Percentiles rank a stretch among this genome's conserved stretches.
Conservation (phyloP, 2,797 vertebrate species). For the Lates japonicus region DNA sequence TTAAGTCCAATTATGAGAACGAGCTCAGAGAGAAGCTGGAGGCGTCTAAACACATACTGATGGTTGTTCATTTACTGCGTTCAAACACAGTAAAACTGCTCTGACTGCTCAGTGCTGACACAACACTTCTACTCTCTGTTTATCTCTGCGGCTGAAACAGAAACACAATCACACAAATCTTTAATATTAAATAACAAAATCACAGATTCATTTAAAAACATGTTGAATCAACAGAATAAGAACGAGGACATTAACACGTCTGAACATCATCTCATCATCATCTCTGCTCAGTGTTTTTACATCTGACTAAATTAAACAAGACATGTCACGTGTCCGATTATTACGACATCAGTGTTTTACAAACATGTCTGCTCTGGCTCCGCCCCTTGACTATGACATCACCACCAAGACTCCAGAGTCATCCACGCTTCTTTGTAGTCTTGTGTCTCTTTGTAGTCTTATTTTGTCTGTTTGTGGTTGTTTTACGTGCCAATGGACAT, state of each 20-base stretch:
- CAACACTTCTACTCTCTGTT: conserved; percentile 10
- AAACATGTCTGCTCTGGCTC: too few relatives aligned
- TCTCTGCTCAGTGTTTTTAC: too few relatives aligned
- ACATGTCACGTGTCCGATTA: too few relatives aligned
- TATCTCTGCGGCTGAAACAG: background rate
- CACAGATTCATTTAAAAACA: background rate
- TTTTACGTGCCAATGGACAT: too few relatives aligned
- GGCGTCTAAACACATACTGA: conserved; percentile 8
- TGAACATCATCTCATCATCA: background rate
- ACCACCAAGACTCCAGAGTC: too few relatives aligned
- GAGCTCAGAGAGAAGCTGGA: conserved; percentile 27
- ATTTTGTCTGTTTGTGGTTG: too few relatives aligned
- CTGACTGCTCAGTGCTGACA: conserved; percentile 17
- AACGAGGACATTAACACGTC: background rate
- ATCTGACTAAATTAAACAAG: too few relatives aligned
- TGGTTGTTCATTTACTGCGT: background rate
- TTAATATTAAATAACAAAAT: background rate
- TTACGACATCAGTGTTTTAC: too few relatives aligned
- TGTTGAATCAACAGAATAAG: background rate
- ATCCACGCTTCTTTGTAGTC: too few relatives aligned
- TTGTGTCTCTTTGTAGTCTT: too few relatives aligned
- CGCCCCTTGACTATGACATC: too few relatives aligned
- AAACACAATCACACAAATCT: background rate
- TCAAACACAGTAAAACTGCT: background rate
- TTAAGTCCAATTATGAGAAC: conserved; percentile 64